A percentile compares a stretch with the other conserved stretches of the same genome.
Evolutionary conservation across 2,888 invertebrate species (phyloP).

Genomic region (Brenthis hecate): DNA sequence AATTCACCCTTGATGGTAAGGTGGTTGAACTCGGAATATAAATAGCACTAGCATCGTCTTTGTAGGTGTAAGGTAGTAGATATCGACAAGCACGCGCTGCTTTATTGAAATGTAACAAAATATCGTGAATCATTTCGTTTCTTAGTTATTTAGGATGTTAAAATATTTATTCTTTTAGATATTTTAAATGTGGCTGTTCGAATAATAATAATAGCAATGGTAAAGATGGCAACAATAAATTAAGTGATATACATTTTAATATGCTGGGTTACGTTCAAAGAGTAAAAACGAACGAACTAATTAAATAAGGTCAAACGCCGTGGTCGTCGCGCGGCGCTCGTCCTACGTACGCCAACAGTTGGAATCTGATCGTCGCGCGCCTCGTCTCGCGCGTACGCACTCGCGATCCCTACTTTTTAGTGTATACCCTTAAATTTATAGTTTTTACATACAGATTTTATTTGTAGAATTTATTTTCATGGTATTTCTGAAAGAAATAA

Average conservation of each 20-base stretch:
- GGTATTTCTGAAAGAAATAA: conserved; percentile 2
- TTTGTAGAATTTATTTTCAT: neutral
- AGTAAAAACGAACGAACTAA: conserved; percentile 81
- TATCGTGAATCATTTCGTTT: neutral
- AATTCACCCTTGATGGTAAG: conserved; percentile 58
- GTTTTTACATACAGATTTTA: neutral
- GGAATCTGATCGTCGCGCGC: conserved; percentile 52
- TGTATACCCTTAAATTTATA: conserved; percentile 19
- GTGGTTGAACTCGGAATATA: conserved; percentile 71
- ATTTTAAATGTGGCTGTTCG: conserved; percentile 7
- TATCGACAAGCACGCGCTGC: conserved; percentile 34
- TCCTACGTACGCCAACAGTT: conserved; percentile 58
- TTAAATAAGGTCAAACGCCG: conserved; percentile 82
- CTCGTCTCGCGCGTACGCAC: conserved; percentile 47
- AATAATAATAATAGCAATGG: conserved; percentile 47
- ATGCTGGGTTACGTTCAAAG: conserved; percentile 73
- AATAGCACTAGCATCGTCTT: conserved; percentile 63
- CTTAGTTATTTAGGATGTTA: neutral
- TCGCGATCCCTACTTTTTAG: conserved; percentile 23
- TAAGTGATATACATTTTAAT: conserved; percentile 76
- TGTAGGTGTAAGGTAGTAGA: conserved; percentile 36
- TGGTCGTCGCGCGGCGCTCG: conserved; percentile 54
- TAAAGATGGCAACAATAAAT: conserved; percentile 72
- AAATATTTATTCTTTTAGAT: conserved; percentile 3
- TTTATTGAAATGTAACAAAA: conserved; percentile 30